Evolutionary conservation across 2,113 vertebrate species (phyloP).

Genomic region (Tylochromis polylepis): DNA sequence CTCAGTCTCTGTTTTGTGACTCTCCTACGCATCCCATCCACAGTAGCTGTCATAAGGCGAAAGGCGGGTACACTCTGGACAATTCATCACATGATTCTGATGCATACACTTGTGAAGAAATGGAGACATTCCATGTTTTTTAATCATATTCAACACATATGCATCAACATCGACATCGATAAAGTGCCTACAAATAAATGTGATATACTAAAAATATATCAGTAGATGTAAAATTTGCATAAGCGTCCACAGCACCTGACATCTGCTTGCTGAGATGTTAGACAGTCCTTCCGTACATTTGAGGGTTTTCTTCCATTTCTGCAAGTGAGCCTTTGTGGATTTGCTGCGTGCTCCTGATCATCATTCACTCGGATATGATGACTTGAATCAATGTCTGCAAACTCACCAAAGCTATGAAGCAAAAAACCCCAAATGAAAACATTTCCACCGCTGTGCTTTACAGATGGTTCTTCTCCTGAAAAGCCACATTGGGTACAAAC

Average conservation of each 20-base stretch:
- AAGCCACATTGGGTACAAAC: background rate
- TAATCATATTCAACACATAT: background rate
- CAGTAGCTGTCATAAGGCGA: background rate
- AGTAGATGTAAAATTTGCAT: background rate
- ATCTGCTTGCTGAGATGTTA: background rate
- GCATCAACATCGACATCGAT: background rate
- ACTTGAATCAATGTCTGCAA: background rate
- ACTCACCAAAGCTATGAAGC: background rate
- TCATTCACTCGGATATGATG: background rate
- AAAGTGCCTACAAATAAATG: background rate
- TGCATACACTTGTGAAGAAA: background rate
- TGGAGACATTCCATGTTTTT: background rate
- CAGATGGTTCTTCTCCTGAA: background rate
- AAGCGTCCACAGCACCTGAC: background rate
- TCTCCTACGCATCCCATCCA: background rate
- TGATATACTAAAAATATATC: too few relatives aligned
- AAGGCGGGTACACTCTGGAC: background rate
- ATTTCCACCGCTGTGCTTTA: background rate
- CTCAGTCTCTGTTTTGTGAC: background rate
- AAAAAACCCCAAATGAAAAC: background rate
- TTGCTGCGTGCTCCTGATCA: background rate
- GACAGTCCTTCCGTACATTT: background rate
- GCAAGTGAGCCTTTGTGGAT: background rate
- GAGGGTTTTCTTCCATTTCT: background rate
- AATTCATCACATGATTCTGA: background rate